Conservation (phyloP, 2,797 vertebrate genomes). For the Eospalax fontanierii region DNA sequence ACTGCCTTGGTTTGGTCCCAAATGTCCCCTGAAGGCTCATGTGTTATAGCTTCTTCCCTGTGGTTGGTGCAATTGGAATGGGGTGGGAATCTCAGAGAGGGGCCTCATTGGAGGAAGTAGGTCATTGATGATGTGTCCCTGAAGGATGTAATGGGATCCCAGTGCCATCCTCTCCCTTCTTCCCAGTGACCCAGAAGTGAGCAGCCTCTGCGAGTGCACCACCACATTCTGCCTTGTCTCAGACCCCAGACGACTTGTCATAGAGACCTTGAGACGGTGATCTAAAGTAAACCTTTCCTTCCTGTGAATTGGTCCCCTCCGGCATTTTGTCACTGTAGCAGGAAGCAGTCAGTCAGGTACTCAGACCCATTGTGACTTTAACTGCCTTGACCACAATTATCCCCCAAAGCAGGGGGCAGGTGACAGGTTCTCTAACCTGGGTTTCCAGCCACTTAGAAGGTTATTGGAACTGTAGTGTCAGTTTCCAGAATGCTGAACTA, state of each 20-base stretch:
- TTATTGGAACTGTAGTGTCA: not conserved
- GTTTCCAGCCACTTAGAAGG: constrained; percentile 14
- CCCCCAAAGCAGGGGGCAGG: not conserved
- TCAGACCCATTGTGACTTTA: not conserved
- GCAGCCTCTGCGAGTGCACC: no score
- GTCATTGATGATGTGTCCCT: not conserved
- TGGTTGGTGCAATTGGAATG: not conserved
- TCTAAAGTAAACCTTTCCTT: not conserved
- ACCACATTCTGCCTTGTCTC: not conserved
- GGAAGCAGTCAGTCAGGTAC: not conserved
- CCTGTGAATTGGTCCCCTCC: not conserved
- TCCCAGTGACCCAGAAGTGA: not conserved
- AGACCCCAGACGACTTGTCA: not conserved
- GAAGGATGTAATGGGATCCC: not conserved
- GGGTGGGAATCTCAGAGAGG: not conserved
- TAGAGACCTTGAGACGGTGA: not conserved
- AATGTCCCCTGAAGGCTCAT: not conserved
- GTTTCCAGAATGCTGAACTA: constrained; percentile 35
- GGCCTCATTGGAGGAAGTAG: not conserved
- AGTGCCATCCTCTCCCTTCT: not conserved
- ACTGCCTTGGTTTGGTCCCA: not conserved
- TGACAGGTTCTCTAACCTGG: not conserved
- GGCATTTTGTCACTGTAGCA: not conserved
- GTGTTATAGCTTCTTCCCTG: not conserved
- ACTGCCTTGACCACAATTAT: not conserved